Base-by-base conservation (phyloP, 2,888 invertebrate genomes). In the Tenthredo amoena region DNA sequence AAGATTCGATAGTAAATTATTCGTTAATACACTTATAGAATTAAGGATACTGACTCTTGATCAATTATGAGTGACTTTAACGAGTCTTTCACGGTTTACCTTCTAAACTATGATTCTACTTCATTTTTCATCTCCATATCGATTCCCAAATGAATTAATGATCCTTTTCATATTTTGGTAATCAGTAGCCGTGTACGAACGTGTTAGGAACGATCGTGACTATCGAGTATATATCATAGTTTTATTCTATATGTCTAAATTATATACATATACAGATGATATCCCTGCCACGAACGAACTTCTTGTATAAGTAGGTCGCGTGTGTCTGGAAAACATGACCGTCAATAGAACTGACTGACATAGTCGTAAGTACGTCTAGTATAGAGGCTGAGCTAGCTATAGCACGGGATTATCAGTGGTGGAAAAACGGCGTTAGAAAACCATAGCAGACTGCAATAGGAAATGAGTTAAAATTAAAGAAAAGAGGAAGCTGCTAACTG, bases 261-360 rank as follows among this genome's bases (percentile, higher is more conserved):
- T 47, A 47, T 47, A 15, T 12, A 12, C 12, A 2, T 15, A 0
- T 12, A 12, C 12, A 2, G 2, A 0, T n/a, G 18, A 55, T n/a
- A n/a, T n/a, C n/a, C n/a, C 6, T n/a, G 55, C 6, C 55, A n/a
- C 55, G 7, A n/a, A n/a, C 55, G 55, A 55, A 55, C 55, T n/a
- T 55, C 55, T 55, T n/a, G n/a, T 55, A 47, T 47, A 77, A 77
- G 77, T 77, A 77, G 77, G 77, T 77, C 77, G 55, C 76, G 55
- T 55, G 77, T 77, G 77, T 77, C 50, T 55, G 77, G 77, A 77
- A 77, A 77, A 77, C 50, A 77, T 55, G 77, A 55, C 18, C 77
- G 77, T 77, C 77, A 18, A 77, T 77, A 77, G 77, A 77, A 26
- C 62, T 10, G 18, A 77, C 77, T 77, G 76, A 76, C 77, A 50